A percentile compares a stretch with the other conserved stretches of the same genome.
These are phyloP conservation scores for Phrynosoma platyrhinos DNA, from an alignment of 2,113 vertebrate species.

Conservation along the genomic window DNA sequence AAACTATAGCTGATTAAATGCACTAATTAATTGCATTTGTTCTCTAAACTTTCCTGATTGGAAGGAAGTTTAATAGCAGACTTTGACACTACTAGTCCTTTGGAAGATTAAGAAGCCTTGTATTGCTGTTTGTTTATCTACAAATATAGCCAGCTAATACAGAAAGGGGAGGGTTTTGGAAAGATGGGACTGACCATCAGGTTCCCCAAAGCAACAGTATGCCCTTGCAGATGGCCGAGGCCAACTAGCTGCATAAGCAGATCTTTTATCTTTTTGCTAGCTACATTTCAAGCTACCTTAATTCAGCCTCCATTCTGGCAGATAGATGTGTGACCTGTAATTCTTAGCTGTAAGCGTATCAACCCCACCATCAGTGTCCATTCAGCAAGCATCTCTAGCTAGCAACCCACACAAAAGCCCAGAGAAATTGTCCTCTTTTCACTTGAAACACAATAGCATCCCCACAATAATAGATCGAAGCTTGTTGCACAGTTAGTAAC, in stretches of 20 bases:
- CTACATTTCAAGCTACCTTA: conserved; percentile 2
- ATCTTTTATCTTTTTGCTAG: neutral
- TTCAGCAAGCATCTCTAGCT: neutral
- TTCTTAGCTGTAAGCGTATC: neutral
- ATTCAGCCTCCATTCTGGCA: neutral
- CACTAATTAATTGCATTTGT: neutral
- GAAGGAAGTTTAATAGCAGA: neutral
- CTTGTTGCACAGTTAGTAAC: conserved; percentile 56
- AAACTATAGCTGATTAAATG: neutral
- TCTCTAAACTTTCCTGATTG: neutral
- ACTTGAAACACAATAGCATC: neutral
- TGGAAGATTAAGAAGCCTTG: neutral
- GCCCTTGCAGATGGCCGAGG: neutral
- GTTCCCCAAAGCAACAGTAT: neutral
- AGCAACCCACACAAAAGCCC: neutral
- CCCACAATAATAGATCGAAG: neutral
- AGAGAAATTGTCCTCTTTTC: neutral
- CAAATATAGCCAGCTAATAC: neutral
- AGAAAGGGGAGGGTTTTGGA: neutral
- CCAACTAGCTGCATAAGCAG: neutral
- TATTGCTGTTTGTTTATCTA: neutral
- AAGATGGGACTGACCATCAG: neutral
- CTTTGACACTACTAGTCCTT: neutral
- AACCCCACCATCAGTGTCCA: neutral
- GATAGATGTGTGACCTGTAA: neutral